Conservation (phyloP, 2,797 vertebrate genomes). For the Hozukius guyotensis region DNA sequence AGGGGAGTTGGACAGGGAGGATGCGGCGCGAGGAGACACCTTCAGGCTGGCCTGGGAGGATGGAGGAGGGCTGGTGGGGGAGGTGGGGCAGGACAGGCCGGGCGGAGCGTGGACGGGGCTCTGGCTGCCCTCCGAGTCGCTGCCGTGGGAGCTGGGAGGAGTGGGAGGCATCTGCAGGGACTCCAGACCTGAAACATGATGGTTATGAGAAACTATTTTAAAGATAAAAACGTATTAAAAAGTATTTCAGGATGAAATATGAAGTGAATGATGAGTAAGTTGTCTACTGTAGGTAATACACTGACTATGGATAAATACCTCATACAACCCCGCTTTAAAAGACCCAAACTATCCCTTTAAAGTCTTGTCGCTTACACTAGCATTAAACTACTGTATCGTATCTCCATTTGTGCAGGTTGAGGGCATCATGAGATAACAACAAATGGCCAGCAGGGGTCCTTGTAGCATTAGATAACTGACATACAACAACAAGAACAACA, state of each 20-base stretch:
- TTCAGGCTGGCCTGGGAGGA: constrained; percentile 83
- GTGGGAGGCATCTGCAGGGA: constrained; percentile 94
- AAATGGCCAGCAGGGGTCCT: constrained; percentile 57
- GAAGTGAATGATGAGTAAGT: neutral
- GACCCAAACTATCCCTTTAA: neutral
- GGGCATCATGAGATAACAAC: neutral
- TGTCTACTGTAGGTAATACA: too few relatives aligned
- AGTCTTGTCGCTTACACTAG: neutral
- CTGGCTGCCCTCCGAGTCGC: constrained; percentile 95
- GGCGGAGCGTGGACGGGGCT: constrained; percentile 89
- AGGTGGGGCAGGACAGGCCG: constrained; percentile 74
- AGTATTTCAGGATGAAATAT: neutral
- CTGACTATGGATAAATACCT: too few relatives aligned
- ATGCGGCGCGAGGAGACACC: constrained; percentile 81
- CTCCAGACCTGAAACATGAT: constrained; percentile 82
- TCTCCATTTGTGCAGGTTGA: neutral
- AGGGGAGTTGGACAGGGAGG: constrained; percentile 93
- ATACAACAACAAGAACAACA: neutral
- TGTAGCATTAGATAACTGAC: neutral
- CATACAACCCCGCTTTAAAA: too few relatives aligned
- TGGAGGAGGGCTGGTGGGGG: constrained; percentile 75
- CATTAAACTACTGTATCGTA: neutral
- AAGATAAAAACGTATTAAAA: neutral
- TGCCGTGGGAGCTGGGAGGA: constrained; percentile 96
- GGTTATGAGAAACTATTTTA: neutral